Evolutionary conservation across 2,113 vertebrate genomes (phyloP).

Genomic region (Amia ocellicauda): DNA sequence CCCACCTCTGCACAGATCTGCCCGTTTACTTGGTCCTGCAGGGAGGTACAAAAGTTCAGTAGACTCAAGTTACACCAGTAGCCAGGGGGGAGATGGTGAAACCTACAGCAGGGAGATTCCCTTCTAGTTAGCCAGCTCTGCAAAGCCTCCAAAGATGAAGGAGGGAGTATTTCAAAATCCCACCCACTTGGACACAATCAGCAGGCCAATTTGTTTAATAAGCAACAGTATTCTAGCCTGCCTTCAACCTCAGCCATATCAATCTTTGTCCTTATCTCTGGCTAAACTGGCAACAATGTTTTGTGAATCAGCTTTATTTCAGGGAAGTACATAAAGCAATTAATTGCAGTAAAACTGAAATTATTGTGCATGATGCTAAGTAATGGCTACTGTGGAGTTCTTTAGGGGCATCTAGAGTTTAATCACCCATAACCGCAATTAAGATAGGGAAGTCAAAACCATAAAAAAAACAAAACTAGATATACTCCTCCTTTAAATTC

Average conservation of each 20-base stretch:
- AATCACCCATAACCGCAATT: constrained; percentile 79
- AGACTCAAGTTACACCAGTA: constrained; percentile 30
- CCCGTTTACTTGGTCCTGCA: constrained; percentile 39
- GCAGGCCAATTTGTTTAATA: constrained; percentile 12
- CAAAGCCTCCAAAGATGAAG: neutral
- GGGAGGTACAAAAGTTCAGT: constrained; percentile 45
- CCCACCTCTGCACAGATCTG: neutral
- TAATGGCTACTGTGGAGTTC: constrained; percentile 60
- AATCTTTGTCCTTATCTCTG: constrained; percentile 15
- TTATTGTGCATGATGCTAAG: constrained; percentile 46
- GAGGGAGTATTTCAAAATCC: neutral
- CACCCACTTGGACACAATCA: constrained; percentile 6
- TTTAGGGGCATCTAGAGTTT: constrained; percentile 71
- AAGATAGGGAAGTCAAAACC: constrained; percentile 67
- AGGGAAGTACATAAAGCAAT: constrained; percentile 26
- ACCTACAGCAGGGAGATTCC: neutral
- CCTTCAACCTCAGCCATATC: neutral
- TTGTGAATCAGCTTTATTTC: constrained; percentile 25
- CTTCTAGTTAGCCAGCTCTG: constrained; percentile 3
- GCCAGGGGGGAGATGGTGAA: neutral
- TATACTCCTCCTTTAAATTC: constrained; percentile 62
- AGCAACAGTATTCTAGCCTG: neutral
- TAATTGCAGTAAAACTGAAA: constrained; percentile 29
- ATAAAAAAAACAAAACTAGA: constrained; percentile 71
- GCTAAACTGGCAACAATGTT: constrained; percentile 24